These are phyloP conservation scores for Gasterosteus nipponicus DNA, from an alignment of 2,113 vertebrate species.

Conservation along the genomic window DNA sequence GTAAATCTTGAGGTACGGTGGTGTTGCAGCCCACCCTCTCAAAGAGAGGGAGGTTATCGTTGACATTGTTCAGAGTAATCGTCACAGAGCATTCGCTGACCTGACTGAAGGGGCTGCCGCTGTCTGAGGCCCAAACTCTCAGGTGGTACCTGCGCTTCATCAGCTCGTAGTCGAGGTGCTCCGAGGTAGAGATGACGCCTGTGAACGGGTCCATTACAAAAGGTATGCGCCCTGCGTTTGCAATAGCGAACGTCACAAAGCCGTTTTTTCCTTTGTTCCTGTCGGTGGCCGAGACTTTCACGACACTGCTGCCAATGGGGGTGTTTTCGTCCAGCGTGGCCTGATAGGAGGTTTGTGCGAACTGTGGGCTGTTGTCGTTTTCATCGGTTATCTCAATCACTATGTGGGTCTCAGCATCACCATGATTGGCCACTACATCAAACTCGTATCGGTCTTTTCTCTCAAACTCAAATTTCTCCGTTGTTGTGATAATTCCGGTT, in stretches of 20 bases:
- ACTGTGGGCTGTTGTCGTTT: slow-evolving; percentile 91
- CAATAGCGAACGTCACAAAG: slow-evolving; percentile 88
- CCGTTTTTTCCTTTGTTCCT: slow-evolving; percentile 88
- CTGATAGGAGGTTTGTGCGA: slow-evolving; percentile 83
- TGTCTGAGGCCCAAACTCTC: slow-evolving; percentile 92
- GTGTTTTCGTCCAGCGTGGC: slow-evolving; percentile 88
- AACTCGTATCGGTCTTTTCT: slow-evolving; percentile 86
- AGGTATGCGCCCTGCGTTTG: slow-evolving; percentile 81
- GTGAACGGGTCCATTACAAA: slow-evolving; percentile 90
- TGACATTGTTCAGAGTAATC: slow-evolving; percentile 91
- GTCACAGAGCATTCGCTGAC: slow-evolving; percentile 88
- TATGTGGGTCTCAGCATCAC: slow-evolving; percentile 80
- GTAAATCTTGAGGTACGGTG: slow-evolving; percentile 84
- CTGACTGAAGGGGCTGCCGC: slow-evolving; percentile 89
- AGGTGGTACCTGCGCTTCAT: slow-evolving; percentile 91
- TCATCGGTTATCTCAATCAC: slow-evolving; percentile 87
- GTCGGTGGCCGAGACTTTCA: slow-evolving; percentile 87
- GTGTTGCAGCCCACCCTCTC: slow-evolving; percentile 91
- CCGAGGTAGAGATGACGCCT: slow-evolving; percentile 88
- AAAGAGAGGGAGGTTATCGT: slow-evolving; percentile 93
- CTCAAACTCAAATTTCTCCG: slow-evolving; percentile 83
- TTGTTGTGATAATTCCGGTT: slow-evolving; percentile 90
- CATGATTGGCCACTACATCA: slow-evolving; percentile 81
- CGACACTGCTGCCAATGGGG: slow-evolving; percentile 87
- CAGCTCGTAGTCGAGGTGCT: slow-evolving; percentile 92